These are phyloP conservation scores for Synergus umbraculus DNA, from an alignment of 2,888 invertebrate genomes.

Conservation along the genomic window DNA sequence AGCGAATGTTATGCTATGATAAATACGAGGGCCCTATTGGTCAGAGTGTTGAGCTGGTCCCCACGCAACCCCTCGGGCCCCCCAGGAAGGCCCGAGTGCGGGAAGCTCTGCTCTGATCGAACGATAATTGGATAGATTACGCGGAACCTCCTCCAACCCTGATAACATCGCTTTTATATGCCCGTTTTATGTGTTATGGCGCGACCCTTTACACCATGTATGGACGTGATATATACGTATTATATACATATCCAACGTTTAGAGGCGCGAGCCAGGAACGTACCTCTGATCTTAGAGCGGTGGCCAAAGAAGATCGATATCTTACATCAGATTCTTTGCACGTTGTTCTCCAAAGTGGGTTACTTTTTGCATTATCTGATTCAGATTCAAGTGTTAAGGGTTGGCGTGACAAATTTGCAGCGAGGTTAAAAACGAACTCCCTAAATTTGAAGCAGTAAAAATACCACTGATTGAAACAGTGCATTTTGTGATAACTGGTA, in stretches of 20 bases:
- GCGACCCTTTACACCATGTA: conserved; percentile 32
- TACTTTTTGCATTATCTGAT: conserved; percentile 22
- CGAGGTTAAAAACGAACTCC: not conserved
- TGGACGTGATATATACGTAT: conserved; percentile 19
- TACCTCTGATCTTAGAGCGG: conserved; percentile 10
- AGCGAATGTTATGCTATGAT: not conserved
- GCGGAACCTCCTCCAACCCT: conserved; percentile 72
- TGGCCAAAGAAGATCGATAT: conserved; percentile 12
- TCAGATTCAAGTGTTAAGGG: conserved; percentile 19
- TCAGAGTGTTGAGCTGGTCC: not conserved
- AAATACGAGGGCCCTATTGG: conserved; percentile 1
- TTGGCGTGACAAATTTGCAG: conserved; percentile 21
- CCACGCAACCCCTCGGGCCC: conserved; percentile 25
- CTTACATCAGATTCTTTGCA: conserved; percentile 26
- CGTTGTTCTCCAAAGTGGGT: conserved; percentile 16
- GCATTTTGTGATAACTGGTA: no score
- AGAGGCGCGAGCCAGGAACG: conserved; percentile 25
- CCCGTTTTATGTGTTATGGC: conserved; percentile 65
- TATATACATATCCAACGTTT: conserved; percentile 28
- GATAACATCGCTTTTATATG: conserved; percentile 73
- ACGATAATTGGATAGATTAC: conserved; percentile 77
- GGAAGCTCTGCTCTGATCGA: conserved; percentile 66
- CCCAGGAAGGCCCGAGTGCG: conserved; percentile 53
- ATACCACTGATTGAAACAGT: no score
- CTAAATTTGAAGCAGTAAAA: no score